These are phyloP conservation scores for Oryzias javanicus DNA, from an alignment of 2,113 vertebrate species.

Conservation along the genomic window DNA sequence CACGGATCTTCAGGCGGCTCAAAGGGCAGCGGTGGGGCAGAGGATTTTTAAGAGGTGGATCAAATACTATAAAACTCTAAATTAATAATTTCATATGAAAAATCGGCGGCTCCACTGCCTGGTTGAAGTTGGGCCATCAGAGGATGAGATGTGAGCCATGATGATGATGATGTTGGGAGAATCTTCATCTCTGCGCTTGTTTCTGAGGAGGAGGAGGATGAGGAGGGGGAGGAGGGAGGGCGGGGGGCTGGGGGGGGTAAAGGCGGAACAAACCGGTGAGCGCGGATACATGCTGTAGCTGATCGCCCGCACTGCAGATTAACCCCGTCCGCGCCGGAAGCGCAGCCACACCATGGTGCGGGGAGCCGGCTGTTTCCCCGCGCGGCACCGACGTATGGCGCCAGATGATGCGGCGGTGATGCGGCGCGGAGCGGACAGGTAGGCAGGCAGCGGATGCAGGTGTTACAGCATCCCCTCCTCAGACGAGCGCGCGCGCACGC, in stretches of 20 bases:
- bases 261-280: constrained; percentile 81
- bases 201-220: constrained; percentile 48
- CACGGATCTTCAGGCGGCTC: background rate
- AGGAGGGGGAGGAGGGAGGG: constrained; percentile 13
- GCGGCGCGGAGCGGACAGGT: constrained; percentile 31
- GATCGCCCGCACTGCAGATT: constrained; percentile 85
- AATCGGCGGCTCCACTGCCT: no score
- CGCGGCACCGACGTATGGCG: constrained; percentile 5
- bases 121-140: no score
- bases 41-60: no score
- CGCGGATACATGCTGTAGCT: constrained; percentile 78
- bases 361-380: constrained; percentile 25
- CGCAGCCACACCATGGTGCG: constrained; percentile 67
- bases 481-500: constrained; percentile 12
- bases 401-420: background rate
- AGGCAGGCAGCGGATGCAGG: constrained; percentile 39
- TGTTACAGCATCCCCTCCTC: constrained; percentile 27
- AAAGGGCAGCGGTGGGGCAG: no score
- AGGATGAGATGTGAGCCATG: no score
- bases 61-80: no score
- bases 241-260: constrained; percentile 16
- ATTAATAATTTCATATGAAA: no score
- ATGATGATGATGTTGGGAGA: background rate
- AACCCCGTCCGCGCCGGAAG: constrained; percentile 72
- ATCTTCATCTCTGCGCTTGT: constrained; percentile 53